Percentiles rank a stretch among this genome's conserved stretches.
Evolutionary conservation across 35 echinoderm and acorn worm species (phyloP).

Genomic region (Lytechinus variegatus): DNA sequence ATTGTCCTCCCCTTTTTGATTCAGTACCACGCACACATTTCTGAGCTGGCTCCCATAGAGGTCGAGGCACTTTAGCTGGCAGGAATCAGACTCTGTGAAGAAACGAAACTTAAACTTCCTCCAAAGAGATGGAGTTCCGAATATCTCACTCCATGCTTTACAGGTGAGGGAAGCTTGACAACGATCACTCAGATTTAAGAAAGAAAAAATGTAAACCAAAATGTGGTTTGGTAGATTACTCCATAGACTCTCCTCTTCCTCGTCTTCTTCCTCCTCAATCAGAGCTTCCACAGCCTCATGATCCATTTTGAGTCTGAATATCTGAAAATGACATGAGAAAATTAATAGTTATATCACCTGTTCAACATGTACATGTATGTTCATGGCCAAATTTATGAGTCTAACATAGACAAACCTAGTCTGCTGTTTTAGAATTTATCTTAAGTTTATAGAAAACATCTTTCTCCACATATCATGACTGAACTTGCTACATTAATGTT

Average conservation of each 20-base stretch:
- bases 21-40: conserved; percentile 62
- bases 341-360: no score
- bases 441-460: no score
- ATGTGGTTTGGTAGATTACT: conserved; percentile 84
- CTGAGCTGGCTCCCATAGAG: conserved; percentile 71
- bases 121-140: conserved; percentile 76
- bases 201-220: conserved; percentile 74
- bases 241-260: conserved; percentile 62
- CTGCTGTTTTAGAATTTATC: no score
- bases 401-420: no score
- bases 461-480: no score
- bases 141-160: conserved; percentile 73
- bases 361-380: no score
- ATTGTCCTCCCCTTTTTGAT: conserved; percentile 66
- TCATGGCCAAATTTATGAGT: no score
- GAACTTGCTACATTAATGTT: no score
- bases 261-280: conserved; percentile 15
- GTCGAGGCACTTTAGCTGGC: conserved; percentile 74
- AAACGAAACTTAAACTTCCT: conserved; percentile 77
- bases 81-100: conserved; percentile 51
- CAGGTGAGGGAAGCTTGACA: conserved; percentile 72
- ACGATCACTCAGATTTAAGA: conserved; percentile 67
- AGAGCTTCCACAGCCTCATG: not conserved
- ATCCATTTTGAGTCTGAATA: not conserved
- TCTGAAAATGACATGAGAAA: not conserved